Percentiles rank a stretch among this genome's conserved stretches.
These are phyloP conservation scores for Aphodius sticticus DNA, from an alignment of 2,888 invertebrate genomes.

Conservation along the genomic window DNA sequence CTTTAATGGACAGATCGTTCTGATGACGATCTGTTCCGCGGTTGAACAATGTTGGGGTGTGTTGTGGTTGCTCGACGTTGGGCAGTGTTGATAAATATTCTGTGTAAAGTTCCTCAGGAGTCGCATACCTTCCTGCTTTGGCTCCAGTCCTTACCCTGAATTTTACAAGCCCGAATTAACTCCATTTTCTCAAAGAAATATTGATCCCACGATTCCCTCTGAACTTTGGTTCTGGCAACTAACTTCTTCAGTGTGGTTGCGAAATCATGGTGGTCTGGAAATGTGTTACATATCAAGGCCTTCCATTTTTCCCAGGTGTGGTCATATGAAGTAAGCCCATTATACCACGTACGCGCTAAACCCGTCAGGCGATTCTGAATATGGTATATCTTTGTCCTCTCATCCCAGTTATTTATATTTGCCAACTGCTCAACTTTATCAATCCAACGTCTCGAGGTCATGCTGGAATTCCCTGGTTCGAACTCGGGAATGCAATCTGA, in stretches of 20 bases:
- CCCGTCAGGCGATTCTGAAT: constrained; percentile 29
- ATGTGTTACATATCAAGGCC: constrained; percentile 21
- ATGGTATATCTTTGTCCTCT: constrained; percentile 31
- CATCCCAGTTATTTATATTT: constrained; percentile 40
- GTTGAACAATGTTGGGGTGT: neutral
- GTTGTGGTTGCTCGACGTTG: neutral
- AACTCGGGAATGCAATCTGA: constrained; percentile 41
- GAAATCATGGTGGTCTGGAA: constrained; percentile 28
- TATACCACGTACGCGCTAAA: constrained; percentile 27
- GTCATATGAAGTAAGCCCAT: constrained; percentile 13
- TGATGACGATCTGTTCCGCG: neutral
- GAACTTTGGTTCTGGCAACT: constrained; percentile 32
- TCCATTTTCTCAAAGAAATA: constrained; percentile 38
- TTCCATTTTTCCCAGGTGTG: constrained; percentile 31
- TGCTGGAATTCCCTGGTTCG: constrained; percentile 35
- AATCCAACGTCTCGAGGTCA: constrained; percentile 41
- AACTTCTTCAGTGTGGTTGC: constrained; percentile 25
- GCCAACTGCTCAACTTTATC: constrained; percentile 43
- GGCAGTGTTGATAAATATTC: constrained; percentile 28
- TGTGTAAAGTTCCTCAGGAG: constrained; percentile 30
- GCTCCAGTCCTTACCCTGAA: constrained; percentile 33
- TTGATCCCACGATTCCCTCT: constrained; percentile 32
- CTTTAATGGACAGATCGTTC: neutral
- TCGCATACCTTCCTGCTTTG: constrained; percentile 31
- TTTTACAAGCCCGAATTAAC: constrained; percentile 34